phyloP scores from a whole-genome alignment of 2,797 vertebrate genomes.

The Natrix natrix region DNA sequence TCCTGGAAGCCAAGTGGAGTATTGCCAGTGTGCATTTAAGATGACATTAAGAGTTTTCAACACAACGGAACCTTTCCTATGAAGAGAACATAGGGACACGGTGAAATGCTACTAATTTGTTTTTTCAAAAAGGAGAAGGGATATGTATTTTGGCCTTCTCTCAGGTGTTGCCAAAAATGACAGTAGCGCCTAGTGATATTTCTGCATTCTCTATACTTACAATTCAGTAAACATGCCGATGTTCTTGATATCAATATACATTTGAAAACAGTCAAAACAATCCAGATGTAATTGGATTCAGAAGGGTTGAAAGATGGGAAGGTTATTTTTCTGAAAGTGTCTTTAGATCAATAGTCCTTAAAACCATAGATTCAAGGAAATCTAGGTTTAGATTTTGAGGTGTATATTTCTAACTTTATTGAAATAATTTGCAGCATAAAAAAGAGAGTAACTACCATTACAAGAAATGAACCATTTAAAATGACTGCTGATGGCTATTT shows the following conservation, averaged over 20 bases:
- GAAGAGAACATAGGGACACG: not conserved
- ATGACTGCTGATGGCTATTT: conserved; percentile 30
- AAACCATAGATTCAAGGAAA: not conserved
- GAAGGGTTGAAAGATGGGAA: not conserved
- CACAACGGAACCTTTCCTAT: not conserved
- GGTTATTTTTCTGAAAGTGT: not conserved
- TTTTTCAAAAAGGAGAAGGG: not conserved
- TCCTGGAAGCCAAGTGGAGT: not conserved
- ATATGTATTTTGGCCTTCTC: not conserved
- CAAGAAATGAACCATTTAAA: conserved; percentile 19
- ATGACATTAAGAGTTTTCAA: not conserved
- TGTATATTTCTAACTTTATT: conserved; percentile 10
- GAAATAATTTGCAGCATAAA: conserved; percentile 21
- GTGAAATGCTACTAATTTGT: not conserved
- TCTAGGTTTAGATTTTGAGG: not conserved
- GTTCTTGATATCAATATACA: not conserved
- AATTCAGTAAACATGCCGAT: not conserved
- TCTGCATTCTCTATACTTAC: not conserved
- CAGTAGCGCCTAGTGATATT: not conserved
- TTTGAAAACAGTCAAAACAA: not conserved
- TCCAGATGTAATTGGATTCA: not conserved
- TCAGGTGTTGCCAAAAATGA: not conserved
- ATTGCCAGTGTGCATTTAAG: not conserved
- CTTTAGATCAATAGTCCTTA: not conserved
- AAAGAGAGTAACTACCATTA: conserved; percentile 17